Evolutionary conservation across 2,797 vertebrate species (phyloP).

Genomic region (Poecilia gillii): DNA sequence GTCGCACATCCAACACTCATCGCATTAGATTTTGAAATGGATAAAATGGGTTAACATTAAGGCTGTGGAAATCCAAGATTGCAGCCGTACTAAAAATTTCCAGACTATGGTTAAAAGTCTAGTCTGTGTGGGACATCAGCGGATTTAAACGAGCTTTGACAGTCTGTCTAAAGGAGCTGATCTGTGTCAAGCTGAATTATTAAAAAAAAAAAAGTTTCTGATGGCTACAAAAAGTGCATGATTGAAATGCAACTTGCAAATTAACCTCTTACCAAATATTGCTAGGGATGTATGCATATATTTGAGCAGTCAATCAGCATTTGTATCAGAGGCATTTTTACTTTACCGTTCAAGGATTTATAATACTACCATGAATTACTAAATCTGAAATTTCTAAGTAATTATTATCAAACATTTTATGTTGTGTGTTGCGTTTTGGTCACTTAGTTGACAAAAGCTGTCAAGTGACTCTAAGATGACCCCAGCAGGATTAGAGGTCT

Average conservation of each 20-base stretch:
- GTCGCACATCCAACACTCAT: background rate
- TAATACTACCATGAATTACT: background rate
- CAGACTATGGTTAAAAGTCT: background rate
- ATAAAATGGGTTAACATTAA: background rate
- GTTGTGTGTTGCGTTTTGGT: background rate
- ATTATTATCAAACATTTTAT: background rate
- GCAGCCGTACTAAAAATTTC: background rate
- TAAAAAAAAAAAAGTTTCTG: background rate
- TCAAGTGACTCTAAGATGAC: background rate
- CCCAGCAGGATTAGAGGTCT: slow-evolving; percentile 19
- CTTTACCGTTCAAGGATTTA: background rate
- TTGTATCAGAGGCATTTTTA: background rate
- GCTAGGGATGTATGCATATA: background rate
- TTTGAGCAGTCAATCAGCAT: background rate
- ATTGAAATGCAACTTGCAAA: background rate
- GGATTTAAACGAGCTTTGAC: background rate
- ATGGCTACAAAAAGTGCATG: background rate
- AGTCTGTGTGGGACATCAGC: background rate
- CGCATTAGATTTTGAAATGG: background rate
- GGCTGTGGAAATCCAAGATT: background rate
- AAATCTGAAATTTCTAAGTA: background rate
- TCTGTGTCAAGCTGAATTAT: background rate
- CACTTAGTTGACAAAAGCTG: background rate
- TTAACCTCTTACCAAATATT: background rate
- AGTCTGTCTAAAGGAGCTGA: background rate